Conservation (phyloP, 2,797 vertebrate genomes). For the Pteronotus mesoamericanus region DNA sequence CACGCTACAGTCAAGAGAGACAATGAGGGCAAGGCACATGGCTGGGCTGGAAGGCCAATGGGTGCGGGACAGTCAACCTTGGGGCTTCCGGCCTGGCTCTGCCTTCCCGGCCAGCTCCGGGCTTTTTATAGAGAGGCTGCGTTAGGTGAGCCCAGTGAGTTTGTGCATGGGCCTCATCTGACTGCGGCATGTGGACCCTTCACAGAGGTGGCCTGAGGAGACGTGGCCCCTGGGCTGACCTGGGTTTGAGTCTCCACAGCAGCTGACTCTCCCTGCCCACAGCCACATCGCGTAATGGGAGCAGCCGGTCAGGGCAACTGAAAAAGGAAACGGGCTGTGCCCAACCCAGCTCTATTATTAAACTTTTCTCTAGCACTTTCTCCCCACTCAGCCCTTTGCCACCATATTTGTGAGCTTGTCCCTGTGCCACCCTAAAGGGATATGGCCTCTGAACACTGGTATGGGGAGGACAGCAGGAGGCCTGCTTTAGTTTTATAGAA, state of each 20-base stretch:
- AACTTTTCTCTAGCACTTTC: slow-evolving; percentile 52
- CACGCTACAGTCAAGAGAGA: not conserved
- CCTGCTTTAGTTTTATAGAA: not conserved
- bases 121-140: slow-evolving; percentile 59
- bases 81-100: not conserved
- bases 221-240: slow-evolving; percentile 46
- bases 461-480: no score
- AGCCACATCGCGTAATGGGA: slow-evolving; percentile 47
- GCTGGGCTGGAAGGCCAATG: not conserved
- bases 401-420: not conserved
- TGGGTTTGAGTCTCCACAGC: slow-evolving; percentile 64
- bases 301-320: slow-evolving; percentile 41
- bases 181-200: slow-evolving; percentile 27
- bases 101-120: not conserved
- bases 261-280: slow-evolving; percentile 45
- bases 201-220: slow-evolving; percentile 57
- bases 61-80: slow-evolving; percentile 37
- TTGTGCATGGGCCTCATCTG: not conserved
- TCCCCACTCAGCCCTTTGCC: slow-evolving; percentile 47
- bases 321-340: slow-evolving; percentile 58
- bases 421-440: not conserved
- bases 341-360: slow-evolving; percentile 70
- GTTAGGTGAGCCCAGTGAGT: not conserved
- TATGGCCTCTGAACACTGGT: not conserved
- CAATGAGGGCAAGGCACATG: not conserved